Evolutionary conservation across 2,797 vertebrate species (phyloP).

Genomic region (Yasuhikotakia modesta): DNA sequence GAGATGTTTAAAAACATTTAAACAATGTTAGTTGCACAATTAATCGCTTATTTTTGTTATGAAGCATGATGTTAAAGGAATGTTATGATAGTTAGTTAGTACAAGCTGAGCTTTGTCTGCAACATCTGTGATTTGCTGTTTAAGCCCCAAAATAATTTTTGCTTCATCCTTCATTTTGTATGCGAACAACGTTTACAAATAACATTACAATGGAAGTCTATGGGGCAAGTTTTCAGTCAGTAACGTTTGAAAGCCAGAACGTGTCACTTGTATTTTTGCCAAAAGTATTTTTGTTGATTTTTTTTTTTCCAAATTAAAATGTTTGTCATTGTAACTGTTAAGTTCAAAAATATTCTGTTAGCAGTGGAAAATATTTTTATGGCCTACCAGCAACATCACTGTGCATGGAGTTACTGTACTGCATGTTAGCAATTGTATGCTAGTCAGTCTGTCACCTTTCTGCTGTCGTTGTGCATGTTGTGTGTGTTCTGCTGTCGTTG

Average conservation of each 20-base stretch:
- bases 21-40: slow-evolving; percentile 19
- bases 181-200: neutral
- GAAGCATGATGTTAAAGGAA: neutral
- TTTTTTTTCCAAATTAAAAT: neutral
- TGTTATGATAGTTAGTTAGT: neutral
- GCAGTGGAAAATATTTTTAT: neutral
- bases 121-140: neutral
- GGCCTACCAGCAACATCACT: too few relatives aligned
- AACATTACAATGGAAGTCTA: neutral
- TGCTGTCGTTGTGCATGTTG: too few relatives aligned
- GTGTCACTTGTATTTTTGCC: too few relatives aligned
- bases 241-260: neutral
- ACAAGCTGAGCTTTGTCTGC: neutral
- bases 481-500: too few relatives aligned
- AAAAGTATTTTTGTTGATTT: neutral
- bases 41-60: neutral
- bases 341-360: neutral
- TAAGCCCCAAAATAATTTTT: neutral
- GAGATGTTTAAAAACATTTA: slow-evolving; percentile 56
- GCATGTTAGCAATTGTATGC: neutral
- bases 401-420: neutral
- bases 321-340: neutral
- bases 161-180: neutral
- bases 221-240: neutral
- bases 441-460: too few relatives aligned